phyloP scores from a whole-genome alignment of 2,888 invertebrate genomes.

The Trissoscelio sp. region DNA sequence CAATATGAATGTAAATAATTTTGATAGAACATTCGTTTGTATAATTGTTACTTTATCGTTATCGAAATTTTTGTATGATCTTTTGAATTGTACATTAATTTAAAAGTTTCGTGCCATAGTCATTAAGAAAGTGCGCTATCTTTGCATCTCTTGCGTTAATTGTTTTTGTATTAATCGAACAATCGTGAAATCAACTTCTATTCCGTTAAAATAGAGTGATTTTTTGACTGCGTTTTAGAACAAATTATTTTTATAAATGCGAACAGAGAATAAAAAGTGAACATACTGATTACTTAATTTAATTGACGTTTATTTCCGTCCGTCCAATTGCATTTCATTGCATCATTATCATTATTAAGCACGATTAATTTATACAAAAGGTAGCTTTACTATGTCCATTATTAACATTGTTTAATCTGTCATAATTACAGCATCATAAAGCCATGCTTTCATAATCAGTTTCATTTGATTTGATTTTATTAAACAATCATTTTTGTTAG shows the following conservation, averaged over 20 bases:
- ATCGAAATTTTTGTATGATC: too few species aligned
- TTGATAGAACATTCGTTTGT: background rate
- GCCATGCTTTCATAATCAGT: conserved; percentile 37
- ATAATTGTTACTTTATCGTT: too few species aligned
- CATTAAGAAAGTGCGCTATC: too few species aligned
- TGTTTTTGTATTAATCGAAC: conserved; percentile 10
- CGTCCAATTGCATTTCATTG: conserved; percentile 23
- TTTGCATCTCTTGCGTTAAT: conserved; percentile 4
- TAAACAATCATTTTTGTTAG: conserved; percentile 1
- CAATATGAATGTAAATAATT: conserved; percentile 18
- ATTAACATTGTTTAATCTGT: conserved; percentile 41
- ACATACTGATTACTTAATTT: conserved; percentile 32
- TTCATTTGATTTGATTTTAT: conserved; percentile 2
- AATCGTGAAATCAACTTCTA: conserved; percentile 6
- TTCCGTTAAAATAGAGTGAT: conserved; percentile 20
- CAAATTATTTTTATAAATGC: conserved; percentile 66
- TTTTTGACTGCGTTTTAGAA: conserved; percentile 42
- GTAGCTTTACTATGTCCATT: conserved; percentile 38
- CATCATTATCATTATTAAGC: conserved; percentile 10
- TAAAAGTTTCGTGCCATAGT: conserved; percentile 3
- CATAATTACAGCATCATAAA: conserved; percentile 20
- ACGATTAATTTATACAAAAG: conserved; percentile 24
- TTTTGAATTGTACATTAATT: background rate
- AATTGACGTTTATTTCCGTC: conserved; percentile 23
- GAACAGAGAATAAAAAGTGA: conserved; percentile 55